A percentile compares a stretch with the other conserved stretches of the same genome.
Conservation (phyloP, 2,888 invertebrate species). For the Drosophila phalerata region DNA sequence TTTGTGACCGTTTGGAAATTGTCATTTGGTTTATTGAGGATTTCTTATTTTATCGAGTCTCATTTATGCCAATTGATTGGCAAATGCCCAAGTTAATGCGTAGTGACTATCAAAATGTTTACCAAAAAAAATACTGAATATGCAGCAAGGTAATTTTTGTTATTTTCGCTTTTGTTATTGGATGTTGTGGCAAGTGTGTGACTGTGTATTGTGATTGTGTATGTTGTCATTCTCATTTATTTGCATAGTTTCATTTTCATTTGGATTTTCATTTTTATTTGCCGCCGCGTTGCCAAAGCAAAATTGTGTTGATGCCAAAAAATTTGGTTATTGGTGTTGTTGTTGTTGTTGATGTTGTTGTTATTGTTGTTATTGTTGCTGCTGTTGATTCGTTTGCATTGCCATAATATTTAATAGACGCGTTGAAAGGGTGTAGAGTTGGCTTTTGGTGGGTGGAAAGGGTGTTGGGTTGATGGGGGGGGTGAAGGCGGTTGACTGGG, state of each 20-base stretch:
- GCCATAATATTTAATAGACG: constrained; percentile 70
- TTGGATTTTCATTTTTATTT: constrained; percentile 68
- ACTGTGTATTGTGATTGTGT: constrained; percentile 3
- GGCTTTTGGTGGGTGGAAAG: too few relatives aligned
- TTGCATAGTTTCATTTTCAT: constrained; percentile 73
- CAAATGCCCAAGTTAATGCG: constrained; percentile 23
- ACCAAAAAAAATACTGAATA: constrained; percentile 7
- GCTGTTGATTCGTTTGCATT: constrained; percentile 58
- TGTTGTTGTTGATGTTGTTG: constrained; percentile 9
- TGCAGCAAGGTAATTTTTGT: constrained; percentile 9
- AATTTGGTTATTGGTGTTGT: constrained; percentile 14
- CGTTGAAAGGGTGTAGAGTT: background rate
- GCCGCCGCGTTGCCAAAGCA: constrained; percentile 45
- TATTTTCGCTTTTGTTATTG: background rate
- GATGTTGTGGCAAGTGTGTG: constrained; percentile 9
- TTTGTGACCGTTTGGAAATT: background rate
- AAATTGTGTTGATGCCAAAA: constrained; percentile 29
- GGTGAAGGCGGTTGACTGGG: too few relatives aligned
- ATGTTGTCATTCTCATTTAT: constrained; percentile 51
- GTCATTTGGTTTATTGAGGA: background rate
- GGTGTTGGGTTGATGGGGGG: too few relatives aligned
- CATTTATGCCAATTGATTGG: constrained; percentile 1
- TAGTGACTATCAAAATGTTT: constrained; percentile 8
- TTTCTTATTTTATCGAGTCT: background rate
- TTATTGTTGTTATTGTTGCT: constrained; percentile 15